These are phyloP conservation scores for Augochlora pura DNA, from an alignment of 1,140 invertebrate species.

Conservation along the genomic window DNA sequence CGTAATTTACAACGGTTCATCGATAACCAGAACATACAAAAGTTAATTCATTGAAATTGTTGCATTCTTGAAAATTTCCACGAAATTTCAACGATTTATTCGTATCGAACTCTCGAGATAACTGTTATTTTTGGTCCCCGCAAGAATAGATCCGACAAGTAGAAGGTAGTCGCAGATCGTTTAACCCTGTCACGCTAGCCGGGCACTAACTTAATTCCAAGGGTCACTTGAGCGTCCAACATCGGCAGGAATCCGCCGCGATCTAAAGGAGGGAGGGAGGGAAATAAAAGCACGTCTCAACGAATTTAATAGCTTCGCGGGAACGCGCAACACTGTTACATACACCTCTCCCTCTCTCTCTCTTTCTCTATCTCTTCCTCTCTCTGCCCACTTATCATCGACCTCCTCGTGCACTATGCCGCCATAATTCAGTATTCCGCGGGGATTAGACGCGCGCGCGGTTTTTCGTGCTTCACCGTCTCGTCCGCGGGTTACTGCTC, in stretches of 20 bases:
- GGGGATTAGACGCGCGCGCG: slow-evolving; percentile 32
- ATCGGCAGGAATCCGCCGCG: neutral
- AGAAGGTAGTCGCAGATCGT: neutral
- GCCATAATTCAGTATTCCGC: slow-evolving; percentile 41
- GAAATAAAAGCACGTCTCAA: slow-evolving; percentile 10
- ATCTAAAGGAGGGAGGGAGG: neutral
- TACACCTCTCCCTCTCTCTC: too few species aligned
- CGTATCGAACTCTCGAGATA: too few species aligned
- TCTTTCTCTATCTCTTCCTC: too few species aligned
- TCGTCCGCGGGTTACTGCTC: slow-evolving; percentile 10
- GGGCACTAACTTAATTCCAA: neutral
- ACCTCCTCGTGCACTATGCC: neutral
- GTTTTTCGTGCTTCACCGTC: neutral
- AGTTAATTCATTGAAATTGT: too few species aligned
- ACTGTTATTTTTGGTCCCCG: too few species aligned
- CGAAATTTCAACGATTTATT: too few species aligned
- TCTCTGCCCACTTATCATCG: slow-evolving; percentile 29
- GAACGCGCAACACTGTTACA: slow-evolving; percentile 11
- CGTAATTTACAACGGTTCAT: too few species aligned
- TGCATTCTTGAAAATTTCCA: too few species aligned
- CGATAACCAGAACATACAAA: too few species aligned
- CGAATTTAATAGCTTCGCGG: slow-evolving; percentile 23
- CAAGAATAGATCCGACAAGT: neutral
- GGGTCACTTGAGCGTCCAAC: neutral
- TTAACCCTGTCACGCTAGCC: neutral